Percentiles rank a stretch among this genome's conserved stretches.
Evolutionary conservation across 2,113 vertebrate species (phyloP).

Genomic region (Tricholaema leucomelas): DNA sequence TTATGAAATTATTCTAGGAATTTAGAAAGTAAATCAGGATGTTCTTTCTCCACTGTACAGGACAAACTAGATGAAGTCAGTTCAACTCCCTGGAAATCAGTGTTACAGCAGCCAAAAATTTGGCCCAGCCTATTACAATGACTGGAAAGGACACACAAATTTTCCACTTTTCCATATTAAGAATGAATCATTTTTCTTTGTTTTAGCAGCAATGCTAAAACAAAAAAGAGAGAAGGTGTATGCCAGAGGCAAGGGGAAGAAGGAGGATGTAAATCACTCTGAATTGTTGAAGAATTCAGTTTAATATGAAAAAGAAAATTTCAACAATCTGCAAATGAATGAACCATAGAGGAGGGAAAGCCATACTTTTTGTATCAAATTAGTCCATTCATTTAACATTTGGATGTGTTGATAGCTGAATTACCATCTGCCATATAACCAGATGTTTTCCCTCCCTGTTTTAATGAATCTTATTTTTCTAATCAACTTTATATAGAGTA

Average conservation of each 20-base stretch:
- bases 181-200: constrained; percentile 62
- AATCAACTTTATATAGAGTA: constrained; percentile 41
- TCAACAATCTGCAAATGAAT: constrained; percentile 32
- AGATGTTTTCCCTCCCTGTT: constrained; percentile 37
- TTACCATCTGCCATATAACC: constrained; percentile 45
- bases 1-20: constrained; percentile 30
- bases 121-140: constrained; percentile 1
- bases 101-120: background rate
- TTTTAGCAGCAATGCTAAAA: constrained; percentile 49
- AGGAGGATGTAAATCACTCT: constrained; percentile 1
- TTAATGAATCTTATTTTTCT: constrained; percentile 57
- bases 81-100: constrained; percentile 21
- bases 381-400: constrained; percentile 32
- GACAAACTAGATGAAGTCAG: constrained; percentile 21
- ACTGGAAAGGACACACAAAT: constrained; percentile 52
- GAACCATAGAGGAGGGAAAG: constrained; percentile 5
- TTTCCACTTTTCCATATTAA: constrained; percentile 32
- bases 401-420: constrained; percentile 41
- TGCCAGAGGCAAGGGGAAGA: background rate
- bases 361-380: constrained; percentile 57
- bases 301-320: constrained; percentile 35
- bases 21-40: constrained; percentile 20
- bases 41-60: background rate
- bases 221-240: constrained; percentile 48
- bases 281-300: constrained; percentile 14